These are phyloP conservation scores for Drosophila paranaensis DNA, from an alignment of 2,888 invertebrate species.

Conservation along the genomic window DNA sequence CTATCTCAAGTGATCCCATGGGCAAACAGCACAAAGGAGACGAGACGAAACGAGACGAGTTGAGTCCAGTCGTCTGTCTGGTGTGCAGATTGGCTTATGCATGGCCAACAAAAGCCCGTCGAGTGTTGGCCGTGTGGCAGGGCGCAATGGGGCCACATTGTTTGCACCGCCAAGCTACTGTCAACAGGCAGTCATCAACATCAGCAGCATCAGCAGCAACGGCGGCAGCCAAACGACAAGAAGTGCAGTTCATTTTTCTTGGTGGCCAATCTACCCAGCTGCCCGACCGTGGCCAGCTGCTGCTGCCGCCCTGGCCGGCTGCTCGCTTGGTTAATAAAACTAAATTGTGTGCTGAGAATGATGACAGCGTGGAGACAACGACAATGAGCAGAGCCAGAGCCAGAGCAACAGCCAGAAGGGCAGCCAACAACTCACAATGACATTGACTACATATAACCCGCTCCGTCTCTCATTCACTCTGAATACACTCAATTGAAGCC, in stretches of 20 bases:
- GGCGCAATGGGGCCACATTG: conserved; percentile 19
- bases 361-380: conserved; percentile 56
- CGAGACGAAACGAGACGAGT: not conserved
- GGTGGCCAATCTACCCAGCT: not conserved
- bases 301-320: not conserved
- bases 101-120: conserved; percentile 31
- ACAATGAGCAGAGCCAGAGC: conserved; percentile 16
- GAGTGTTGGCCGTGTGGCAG: conserved; percentile 4
- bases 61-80: conserved; percentile 14
- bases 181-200: conserved; percentile 58
- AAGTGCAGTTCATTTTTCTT: conserved; percentile 62
- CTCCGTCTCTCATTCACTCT: not conserved
- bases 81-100: conserved; percentile 54
- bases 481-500: conserved; percentile 26
- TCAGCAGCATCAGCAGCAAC: conserved; percentile 34
- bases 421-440: conserved; percentile 27
- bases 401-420: not conserved
- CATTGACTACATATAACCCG: conserved; percentile 15
- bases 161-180: conserved; percentile 52
- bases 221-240: conserved; percentile 24
- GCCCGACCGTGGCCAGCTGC: not conserved
- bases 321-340: conserved; percentile 72
- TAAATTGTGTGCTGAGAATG: conserved; percentile 72
- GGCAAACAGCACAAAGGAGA: conserved; percentile 32
- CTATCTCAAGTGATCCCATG: conserved; percentile 41